phyloP scores from a whole-genome alignment of 2,797 vertebrate species.

The Sebastes diploproa region DNA sequence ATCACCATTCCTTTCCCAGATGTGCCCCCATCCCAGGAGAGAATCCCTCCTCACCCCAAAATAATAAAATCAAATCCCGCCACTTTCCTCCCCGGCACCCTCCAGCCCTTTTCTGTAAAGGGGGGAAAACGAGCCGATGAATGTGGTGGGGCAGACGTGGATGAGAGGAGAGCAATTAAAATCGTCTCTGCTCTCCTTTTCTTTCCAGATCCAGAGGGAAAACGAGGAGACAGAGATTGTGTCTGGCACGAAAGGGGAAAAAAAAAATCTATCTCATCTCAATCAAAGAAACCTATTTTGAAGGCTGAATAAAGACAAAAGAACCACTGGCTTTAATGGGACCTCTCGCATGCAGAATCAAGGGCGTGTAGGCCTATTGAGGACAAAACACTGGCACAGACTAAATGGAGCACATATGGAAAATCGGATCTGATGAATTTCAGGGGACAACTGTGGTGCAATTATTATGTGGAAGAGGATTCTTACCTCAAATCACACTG shows the following conservation, averaged over 20 bases:
- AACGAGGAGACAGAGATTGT: constrained; percentile 58
- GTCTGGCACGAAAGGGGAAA: constrained; percentile 50
- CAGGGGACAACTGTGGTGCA: neutral
- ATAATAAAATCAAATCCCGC: constrained; percentile 61
- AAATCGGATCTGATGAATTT: neutral
- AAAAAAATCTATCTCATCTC: constrained; percentile 57
- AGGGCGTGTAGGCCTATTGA: constrained; percentile 33
- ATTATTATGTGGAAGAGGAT: neutral
- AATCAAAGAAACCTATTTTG: constrained; percentile 67
- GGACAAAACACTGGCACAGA: constrained; percentile 8
- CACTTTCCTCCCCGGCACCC: constrained; percentile 20
- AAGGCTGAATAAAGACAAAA: constrained; percentile 64
- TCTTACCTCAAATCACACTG: neutral
- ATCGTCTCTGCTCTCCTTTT: constrained; percentile 63
- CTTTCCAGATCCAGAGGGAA: constrained; percentile 64
- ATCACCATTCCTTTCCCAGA: constrained; percentile 57
- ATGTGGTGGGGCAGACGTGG: constrained; percentile 70
- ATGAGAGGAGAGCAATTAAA: constrained; percentile 80
- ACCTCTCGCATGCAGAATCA: constrained; percentile 35
- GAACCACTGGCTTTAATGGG: constrained; percentile 30
- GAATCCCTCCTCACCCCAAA: constrained; percentile 30
- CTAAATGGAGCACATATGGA: constrained; percentile 10
- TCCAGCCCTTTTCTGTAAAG: constrained; percentile 39
- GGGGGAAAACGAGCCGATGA: constrained; percentile 60
- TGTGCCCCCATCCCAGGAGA: constrained; percentile 64